A percentile compares a stretch with the other conserved stretches of the same genome.
phyloP scores from a whole-genome alignment of 2,888 invertebrate species.

The Thymelicus lineola region DNA sequence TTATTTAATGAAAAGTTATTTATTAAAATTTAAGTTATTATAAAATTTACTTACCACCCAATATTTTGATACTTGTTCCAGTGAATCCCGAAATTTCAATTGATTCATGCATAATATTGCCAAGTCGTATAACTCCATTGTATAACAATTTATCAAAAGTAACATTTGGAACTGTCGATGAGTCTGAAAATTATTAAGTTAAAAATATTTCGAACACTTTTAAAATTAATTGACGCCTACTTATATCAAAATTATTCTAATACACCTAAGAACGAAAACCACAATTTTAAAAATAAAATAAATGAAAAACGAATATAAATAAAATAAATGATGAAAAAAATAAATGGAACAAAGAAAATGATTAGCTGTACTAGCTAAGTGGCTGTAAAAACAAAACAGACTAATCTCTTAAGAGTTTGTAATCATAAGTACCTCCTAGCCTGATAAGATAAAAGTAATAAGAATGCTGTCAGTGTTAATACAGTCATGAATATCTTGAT shows the following conservation, averaged over 20 bases:
- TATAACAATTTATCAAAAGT: slow-evolving; percentile 64
- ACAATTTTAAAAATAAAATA: slow-evolving; percentile 18
- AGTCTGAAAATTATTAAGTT: slow-evolving; percentile 38
- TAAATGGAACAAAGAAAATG: neutral
- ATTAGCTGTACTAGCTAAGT: neutral
- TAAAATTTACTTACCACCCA: slow-evolving; percentile 58
- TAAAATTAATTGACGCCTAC: neutral
- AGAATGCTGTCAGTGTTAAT: neutral
- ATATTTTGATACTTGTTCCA: slow-evolving; percentile 53
- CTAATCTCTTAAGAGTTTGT: neutral
- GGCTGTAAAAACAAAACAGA: slow-evolving; percentile 9
- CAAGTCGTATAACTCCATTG: slow-evolving; percentile 55
- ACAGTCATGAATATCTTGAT: neutral
- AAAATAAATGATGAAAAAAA: neutral
- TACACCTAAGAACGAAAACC: slow-evolving; percentile 37
- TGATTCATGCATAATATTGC: slow-evolving; percentile 59
- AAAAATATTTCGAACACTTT: neutral
- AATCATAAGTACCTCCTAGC: slow-evolving; percentile 15
- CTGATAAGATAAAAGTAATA: slow-evolving; percentile 19
- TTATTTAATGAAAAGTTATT: too few relatives aligned
- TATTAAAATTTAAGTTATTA: neutral
- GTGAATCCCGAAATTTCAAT: slow-evolving; percentile 57
- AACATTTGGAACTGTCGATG: slow-evolving; percentile 41
- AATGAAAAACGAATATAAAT: neutral
- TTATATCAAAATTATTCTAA: slow-evolving; percentile 7